phyloP scores from a whole-genome alignment of 2,113 vertebrate species.

The Rostratula benghalensis region DNA sequence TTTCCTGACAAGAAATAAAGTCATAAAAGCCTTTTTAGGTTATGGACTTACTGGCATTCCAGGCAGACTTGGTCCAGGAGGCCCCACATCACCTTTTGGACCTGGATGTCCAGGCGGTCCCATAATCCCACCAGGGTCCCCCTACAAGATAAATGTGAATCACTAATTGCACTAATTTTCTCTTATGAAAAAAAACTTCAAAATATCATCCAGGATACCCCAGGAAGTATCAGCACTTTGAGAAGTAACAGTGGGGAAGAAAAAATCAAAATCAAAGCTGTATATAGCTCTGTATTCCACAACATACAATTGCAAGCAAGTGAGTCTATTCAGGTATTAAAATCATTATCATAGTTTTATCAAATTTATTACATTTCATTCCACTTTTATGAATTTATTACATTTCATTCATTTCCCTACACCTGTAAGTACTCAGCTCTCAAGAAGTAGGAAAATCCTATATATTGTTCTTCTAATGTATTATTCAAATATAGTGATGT shows the following conservation, averaged over 20 bases:
- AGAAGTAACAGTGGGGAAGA: not conserved
- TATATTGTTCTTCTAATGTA: not conserved
- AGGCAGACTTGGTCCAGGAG: conserved; percentile 77
- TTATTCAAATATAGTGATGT: not conserved
- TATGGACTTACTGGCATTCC: conserved; percentile 77
- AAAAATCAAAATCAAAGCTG: fast-evolving
- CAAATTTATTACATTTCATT: not conserved
- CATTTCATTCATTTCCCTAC: not conserved
- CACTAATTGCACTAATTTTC: not conserved
- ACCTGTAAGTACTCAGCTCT: not conserved
- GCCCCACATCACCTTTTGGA: conserved; percentile 91
- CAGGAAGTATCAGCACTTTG: not conserved
- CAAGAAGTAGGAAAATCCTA: not conserved
- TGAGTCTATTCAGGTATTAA: not conserved
- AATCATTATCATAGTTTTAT: not conserved
- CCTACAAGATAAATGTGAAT: conserved; percentile 73
- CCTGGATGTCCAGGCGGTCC: conserved; percentile 86
- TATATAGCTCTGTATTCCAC: not conserved
- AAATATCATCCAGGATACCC: not conserved
- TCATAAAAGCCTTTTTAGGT: not conserved
- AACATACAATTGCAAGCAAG: not conserved
- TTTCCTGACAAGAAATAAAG: not conserved
- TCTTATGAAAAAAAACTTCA: not conserved
- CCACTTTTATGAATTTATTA: not conserved
- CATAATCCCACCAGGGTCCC: conserved; percentile 81